Conservation (phyloP, 1,140 invertebrate genomes). For the Neodiprion virginianus region DNA sequence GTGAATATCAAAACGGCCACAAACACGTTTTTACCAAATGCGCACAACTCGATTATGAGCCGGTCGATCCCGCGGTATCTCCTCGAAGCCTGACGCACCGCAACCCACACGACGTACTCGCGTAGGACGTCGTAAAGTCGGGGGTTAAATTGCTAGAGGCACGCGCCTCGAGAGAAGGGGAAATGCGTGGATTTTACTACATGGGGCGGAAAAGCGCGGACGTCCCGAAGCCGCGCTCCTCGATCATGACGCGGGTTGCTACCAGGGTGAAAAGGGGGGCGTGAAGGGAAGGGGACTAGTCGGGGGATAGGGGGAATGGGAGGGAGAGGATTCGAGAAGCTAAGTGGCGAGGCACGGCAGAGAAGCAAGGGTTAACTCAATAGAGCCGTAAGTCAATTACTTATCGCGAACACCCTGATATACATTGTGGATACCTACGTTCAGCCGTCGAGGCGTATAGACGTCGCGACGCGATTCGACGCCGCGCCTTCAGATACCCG, state of each 20-base stretch:
- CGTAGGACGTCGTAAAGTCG: not conserved
- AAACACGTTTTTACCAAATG: too few relatives aligned
- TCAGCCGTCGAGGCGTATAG: slow-evolving; percentile 33
- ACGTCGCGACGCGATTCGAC: not conserved
- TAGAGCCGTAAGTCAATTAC: slow-evolving; percentile 62
- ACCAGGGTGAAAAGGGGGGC: not conserved
- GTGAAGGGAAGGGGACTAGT: slow-evolving; percentile 2
- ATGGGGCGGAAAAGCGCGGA: too few relatives aligned
- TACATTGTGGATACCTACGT: slow-evolving; percentile 56
- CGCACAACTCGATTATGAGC: too few relatives aligned
- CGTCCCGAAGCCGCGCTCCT: too few relatives aligned
- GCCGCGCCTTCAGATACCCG: not conserved
- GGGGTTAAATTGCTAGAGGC: not conserved
- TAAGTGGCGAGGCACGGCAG: slow-evolving; percentile 56
- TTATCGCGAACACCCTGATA: slow-evolving; percentile 59
- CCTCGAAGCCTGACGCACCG: not conserved
- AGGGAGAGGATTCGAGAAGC: slow-evolving; percentile 47
- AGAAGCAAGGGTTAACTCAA: slow-evolving; percentile 63
- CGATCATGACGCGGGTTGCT: too few relatives aligned
- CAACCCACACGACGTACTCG: not conserved
- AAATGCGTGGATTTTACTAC: too few relatives aligned
- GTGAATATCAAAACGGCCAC: too few relatives aligned
- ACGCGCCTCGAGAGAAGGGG: too few relatives aligned
- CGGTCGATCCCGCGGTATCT: too few relatives aligned
- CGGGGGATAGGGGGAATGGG: slow-evolving; percentile 24